phyloP scores from a whole-genome alignment of 2,113 vertebrate genomes.

The Phrynocephalus versicolor region DNA sequence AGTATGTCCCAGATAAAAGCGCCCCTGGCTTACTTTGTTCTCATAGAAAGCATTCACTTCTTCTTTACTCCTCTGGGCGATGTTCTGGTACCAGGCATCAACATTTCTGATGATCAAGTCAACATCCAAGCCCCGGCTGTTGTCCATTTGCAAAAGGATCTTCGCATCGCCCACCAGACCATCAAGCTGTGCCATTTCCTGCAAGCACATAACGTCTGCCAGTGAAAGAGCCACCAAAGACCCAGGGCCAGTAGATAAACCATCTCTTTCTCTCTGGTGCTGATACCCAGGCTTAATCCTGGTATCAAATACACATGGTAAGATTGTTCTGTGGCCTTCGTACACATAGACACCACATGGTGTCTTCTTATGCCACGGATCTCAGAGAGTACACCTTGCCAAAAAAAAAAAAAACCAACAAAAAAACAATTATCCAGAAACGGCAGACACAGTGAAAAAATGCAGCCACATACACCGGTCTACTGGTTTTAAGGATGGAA shows the following conservation, averaged over 20 bases:
- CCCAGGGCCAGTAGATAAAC: too few species aligned
- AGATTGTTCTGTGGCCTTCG: neutral
- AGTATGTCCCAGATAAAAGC: neutral
- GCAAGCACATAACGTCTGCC: slow-evolving; percentile 2
- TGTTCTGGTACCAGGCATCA: slow-evolving; percentile 82
- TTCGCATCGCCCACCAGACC: slow-evolving; percentile 80
- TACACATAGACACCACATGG: neutral
- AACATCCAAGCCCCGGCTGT: slow-evolving; percentile 83
- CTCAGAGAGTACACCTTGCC: neutral
- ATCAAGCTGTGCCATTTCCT: slow-evolving; percentile 84
- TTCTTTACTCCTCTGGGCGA: slow-evolving; percentile 79
- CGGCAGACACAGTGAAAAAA: neutral
- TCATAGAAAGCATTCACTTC: slow-evolving; percentile 84
- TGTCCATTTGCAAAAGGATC: slow-evolving; percentile 88
- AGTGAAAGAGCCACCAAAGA: neutral
- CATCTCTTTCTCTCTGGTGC: too few species aligned
- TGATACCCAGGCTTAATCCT: neutral
- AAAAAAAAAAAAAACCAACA: too few species aligned
- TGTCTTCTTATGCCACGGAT: neutral
- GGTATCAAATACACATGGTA: neutral
- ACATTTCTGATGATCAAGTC: slow-evolving; percentile 84
- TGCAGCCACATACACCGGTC: neutral
- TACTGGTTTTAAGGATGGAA: neutral
- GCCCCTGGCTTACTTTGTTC: slow-evolving; percentile 72
- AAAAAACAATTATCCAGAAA: neutral